Percentiles rank a stretch among this genome's conserved stretches.
phyloP scores from a whole-genome alignment of 2,797 vertebrate genomes.

The Carduelis carduelis region DNA sequence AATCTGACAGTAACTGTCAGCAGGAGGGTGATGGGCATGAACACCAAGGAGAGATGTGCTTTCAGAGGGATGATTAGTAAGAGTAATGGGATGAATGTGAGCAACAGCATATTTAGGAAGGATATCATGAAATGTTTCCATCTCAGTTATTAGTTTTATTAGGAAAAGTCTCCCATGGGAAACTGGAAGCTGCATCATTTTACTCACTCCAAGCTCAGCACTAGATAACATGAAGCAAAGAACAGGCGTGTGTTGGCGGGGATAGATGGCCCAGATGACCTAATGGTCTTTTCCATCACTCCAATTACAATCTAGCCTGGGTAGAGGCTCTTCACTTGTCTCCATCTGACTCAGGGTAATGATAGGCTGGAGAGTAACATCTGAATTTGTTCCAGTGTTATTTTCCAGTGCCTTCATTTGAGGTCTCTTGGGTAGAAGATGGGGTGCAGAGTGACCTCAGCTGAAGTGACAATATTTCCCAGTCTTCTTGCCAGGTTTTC shows the following conservation, averaged over 20 bases:
- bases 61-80: neutral
- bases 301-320: neutral
- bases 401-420: slow-evolving; percentile 37
- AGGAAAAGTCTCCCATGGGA: slow-evolving; percentile 53
- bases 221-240: slow-evolving; percentile 46
- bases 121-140: slow-evolving; percentile 19
- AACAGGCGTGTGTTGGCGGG: neutral
- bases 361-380: slow-evolving; percentile 49
- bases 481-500: slow-evolving; percentile 22
- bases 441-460: slow-evolving; percentile 38
- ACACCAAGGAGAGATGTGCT: neutral
- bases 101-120: slow-evolving; percentile 29
- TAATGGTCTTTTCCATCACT: slow-evolving; percentile 62
- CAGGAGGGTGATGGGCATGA: neutral
- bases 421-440: slow-evolving; percentile 27
- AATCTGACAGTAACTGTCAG: slow-evolving; percentile 18
- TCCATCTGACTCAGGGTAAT: slow-evolving; percentile 49
- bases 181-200: slow-evolving; percentile 46
- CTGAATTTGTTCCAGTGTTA: slow-evolving; percentile 18
- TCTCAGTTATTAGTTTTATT: slow-evolving; percentile 50
- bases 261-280: slow-evolving; percentile 59
- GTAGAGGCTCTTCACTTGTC: slow-evolving; percentile 14
- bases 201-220: slow-evolving; percentile 18
- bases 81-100: slow-evolving; percentile 19
- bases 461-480: slow-evolving; percentile 47